phyloP scores from a whole-genome alignment of 1,140 invertebrate genomes.

The Magallana angulata region DNA sequence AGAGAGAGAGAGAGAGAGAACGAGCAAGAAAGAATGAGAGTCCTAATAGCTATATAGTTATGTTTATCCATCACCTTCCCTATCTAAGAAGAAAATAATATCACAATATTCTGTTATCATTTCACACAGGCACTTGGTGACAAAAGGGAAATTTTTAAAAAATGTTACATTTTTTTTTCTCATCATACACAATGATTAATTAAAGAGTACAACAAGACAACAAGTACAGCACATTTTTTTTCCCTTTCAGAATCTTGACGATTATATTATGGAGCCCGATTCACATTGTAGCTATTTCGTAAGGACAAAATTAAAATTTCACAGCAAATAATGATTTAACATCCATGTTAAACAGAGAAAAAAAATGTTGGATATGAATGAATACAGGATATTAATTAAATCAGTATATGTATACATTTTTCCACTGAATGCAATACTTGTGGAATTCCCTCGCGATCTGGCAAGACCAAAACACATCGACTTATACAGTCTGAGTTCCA shows the following conservation, averaged over 20 bases:
- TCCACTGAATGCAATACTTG: neutral
- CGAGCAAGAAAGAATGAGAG: too few species aligned
- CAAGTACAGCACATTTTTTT: too few species aligned
- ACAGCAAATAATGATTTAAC: too few species aligned
- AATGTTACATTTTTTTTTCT: neutral
- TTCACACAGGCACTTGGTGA: slow-evolving; percentile 23
- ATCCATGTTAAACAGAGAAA: too few species aligned
- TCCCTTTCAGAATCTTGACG: too few species aligned
- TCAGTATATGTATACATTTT: neutral
- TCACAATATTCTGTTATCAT: slow-evolving; percentile 6
- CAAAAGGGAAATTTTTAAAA: neutral
- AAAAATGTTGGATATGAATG: neutral
- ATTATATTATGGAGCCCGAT: too few species aligned
- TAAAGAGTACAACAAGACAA: neutral
- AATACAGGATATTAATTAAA: slow-evolving; percentile 10
- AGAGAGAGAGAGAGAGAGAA: too few species aligned
- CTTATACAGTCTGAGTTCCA: neutral
- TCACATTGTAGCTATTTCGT: too few species aligned
- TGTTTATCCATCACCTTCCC: too few species aligned
- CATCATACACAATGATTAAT: neutral
- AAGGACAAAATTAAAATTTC: too few species aligned
- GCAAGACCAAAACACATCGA: neutral
- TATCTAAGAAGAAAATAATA: neutral
- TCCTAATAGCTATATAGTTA: too few species aligned
- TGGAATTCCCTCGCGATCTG: neutral